Conservation (phyloP, 2,113 vertebrate species). For the Xerus inauris region DNA sequence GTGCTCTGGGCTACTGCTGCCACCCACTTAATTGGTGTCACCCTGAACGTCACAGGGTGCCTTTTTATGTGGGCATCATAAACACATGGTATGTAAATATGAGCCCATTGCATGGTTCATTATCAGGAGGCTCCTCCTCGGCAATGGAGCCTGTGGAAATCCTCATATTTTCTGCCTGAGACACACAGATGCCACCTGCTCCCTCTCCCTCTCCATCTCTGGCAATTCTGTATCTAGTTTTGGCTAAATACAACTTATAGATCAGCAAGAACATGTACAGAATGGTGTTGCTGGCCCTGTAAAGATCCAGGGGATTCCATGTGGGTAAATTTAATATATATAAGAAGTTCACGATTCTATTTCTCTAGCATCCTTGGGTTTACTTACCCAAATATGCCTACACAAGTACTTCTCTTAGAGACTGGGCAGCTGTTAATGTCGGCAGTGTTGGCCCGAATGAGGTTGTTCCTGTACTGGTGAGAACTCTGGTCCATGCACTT, state of each 20-base stretch:
- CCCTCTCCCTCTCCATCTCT: neutral
- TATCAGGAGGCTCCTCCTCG: neutral
- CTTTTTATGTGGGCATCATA: neutral
- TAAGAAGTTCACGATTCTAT: neutral
- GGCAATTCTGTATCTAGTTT: neutral
- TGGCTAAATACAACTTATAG: neutral
- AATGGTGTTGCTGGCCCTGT: neutral
- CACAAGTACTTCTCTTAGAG: neutral
- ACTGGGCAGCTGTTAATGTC: neutral
- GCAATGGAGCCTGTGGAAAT: neutral
- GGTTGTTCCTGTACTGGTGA: neutral
- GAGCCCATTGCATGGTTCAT: neutral
- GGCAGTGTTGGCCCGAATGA: neutral
- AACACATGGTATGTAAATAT: neutral
- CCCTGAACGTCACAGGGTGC: neutral
- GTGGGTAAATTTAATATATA: neutral
- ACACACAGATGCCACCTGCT: neutral
- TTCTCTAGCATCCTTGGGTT: neutral
- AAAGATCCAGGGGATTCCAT: neutral
- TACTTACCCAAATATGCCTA: neutral
- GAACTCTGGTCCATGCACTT: neutral
- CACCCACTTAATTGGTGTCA: neutral
- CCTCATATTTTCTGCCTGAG: neutral
- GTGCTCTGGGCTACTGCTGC: neutral
- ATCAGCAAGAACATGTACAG: conserved; percentile 29